Conservation (phyloP, 2,797 vertebrate genomes). For the Sebastes aleutianus region DNA sequence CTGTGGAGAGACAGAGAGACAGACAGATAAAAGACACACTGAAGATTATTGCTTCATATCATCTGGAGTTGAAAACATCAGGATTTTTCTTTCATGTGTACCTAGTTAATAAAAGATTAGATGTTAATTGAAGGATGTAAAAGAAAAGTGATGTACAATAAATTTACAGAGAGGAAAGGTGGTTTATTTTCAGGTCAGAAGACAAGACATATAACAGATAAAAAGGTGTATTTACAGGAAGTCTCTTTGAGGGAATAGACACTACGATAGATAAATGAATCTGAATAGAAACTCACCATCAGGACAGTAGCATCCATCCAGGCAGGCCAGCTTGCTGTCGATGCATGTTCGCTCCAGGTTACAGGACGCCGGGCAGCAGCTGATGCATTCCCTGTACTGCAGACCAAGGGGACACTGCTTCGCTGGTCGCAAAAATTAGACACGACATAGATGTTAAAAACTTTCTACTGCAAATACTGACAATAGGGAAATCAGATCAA, state of each 20-base stretch:
- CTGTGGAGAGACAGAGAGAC: slow-evolving; percentile 66
- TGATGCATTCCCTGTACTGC: slow-evolving; percentile 89
- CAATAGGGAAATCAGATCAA: background rate
- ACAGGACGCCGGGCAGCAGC: slow-evolving; percentile 92
- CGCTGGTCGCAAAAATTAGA: slow-evolving; percentile 59
- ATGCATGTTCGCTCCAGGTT: slow-evolving; percentile 85
- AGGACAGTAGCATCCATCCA: slow-evolving; percentile 96
- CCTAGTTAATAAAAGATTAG: background rate
- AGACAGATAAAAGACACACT: background rate
- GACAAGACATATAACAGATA: background rate
- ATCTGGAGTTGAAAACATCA: background rate
- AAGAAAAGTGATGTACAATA: background rate
- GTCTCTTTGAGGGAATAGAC: background rate
- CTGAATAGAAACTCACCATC: slow-evolving; percentile 78
- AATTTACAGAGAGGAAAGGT: background rate
- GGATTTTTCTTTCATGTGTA: background rate
- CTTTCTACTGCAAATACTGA: background rate
- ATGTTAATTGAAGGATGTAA: background rate
- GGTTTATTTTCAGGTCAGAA: background rate
- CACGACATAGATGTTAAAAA: slow-evolving; percentile 9
- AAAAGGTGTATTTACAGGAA: background rate
- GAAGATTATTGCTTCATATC: background rate
- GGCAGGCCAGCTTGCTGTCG: slow-evolving; percentile 91
- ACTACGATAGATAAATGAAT: too few relatives aligned
- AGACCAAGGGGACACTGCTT: slow-evolving; percentile 82